Base-by-base conservation (phyloP, 2,797 vertebrate species). In the Sebastes wilsoni region DNA sequence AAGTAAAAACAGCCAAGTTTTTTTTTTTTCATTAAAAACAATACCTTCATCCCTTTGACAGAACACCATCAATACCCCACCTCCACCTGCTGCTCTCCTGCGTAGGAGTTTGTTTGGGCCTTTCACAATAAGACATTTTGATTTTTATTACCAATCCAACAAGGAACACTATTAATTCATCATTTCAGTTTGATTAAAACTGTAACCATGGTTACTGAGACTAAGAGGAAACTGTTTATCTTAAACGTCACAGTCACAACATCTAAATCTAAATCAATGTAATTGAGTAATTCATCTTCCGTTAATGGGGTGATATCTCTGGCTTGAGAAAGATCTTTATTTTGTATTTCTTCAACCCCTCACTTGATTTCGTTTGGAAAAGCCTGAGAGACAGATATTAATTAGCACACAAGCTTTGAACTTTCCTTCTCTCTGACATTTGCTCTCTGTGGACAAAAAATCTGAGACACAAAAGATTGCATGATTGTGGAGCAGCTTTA, bases 351-450 rank as follows among this genome's bases (percentile, higher is more conserved):
- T 70, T 46, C 9, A 5, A 61, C 16, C 16, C 20, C 6, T 64
- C 4, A 68, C 36, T 75, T 56, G 6, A 66, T 64, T 67, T 61
- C 16, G 6, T 42, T 38, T 34, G 11, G 18, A 49, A 72, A 79
- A 18, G 5, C 38, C 38, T 60, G 18, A 65, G 66, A 49, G 30
- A 38, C 38, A 60, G 16, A 23, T 10, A 61, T 36, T 22, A 64
- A 28, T 38, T 38, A 60, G 12, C 22, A 23, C 36, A 46, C 16
- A 8, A 8, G 46, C 71, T 80, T 74, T 56, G 75, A 82, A 82
- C 77, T 71, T 66, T 80, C 59, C 49, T 62, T 76, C 55, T 42
- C n/a, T 64, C 56, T 76, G 71, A 78, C 71, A 77, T 83, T 81
- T 81, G 60, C 36, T 71, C 71, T 71, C 14, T 69, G 49, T 72